phyloP scores from a whole-genome alignment of 2,797 vertebrate genomes.

The Petrocephalus schoutedeni region DNA sequence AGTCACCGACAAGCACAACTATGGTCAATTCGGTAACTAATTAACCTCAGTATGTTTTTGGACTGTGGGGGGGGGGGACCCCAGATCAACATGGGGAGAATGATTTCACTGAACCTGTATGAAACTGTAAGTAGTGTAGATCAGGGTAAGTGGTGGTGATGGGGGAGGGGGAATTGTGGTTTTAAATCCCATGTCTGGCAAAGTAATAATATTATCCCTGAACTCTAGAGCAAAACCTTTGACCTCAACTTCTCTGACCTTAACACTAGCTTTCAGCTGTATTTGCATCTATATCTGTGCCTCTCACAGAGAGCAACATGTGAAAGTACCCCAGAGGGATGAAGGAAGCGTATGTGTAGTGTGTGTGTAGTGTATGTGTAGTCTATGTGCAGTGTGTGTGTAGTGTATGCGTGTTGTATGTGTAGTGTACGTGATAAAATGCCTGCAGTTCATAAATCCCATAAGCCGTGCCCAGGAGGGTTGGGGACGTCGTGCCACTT shows the following conservation, averaged over 20 bases:
- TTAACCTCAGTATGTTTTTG: too few relatives aligned
- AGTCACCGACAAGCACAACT: too few relatives aligned
- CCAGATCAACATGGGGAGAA: too few relatives aligned
- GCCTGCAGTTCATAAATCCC: not conserved
- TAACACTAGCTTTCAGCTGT: not conserved
- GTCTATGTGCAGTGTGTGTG: too few relatives aligned
- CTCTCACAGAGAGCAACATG: not conserved
- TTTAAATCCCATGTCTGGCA: not conserved
- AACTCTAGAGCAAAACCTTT: not conserved
- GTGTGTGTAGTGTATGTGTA: too few relatives aligned
- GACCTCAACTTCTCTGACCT: not conserved
- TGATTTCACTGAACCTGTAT: too few relatives aligned
- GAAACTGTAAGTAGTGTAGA: too few relatives aligned
- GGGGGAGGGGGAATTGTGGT: not conserved
- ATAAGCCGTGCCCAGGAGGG: not conserved
- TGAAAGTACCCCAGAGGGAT: not conserved
- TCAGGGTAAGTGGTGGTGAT: too few relatives aligned
- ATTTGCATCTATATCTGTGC: not conserved
- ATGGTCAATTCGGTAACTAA: too few relatives aligned
- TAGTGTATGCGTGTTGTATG: too few relatives aligned
- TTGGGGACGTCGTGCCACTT: not conserved
- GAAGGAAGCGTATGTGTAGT: not conserved
- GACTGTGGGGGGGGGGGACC: too few relatives aligned
- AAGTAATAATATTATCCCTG: not conserved
- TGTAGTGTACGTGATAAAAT: not conserved